phyloP scores from a whole-genome alignment of 2,888 invertebrate genomes.

The Papilio demoleus region DNA sequence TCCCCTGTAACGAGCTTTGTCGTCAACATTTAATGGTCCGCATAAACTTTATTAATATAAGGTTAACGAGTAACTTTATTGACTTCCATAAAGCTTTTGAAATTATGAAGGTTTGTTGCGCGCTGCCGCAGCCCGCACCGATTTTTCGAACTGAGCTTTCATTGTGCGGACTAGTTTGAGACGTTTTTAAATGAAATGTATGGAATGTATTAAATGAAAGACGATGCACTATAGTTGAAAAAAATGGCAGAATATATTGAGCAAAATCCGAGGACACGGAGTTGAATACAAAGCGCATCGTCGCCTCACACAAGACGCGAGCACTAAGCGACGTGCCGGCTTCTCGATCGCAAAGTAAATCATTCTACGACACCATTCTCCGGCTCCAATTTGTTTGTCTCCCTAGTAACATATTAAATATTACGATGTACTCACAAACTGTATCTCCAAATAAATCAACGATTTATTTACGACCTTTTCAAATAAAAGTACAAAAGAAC shows the following conservation, averaged over 20 bases:
- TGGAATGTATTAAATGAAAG: too few species aligned
- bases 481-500: background rate
- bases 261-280: background rate
- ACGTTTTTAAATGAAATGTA: background rate
- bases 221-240: background rate
- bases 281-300: background rate
- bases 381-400: constrained; percentile 20
- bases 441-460: background rate
- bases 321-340: background rate
- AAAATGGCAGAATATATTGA: background rate
- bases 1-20: constrained; percentile 19
- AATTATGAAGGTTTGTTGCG: constrained; percentile 2
- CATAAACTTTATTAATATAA: constrained; percentile 23
- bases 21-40: constrained; percentile 21
- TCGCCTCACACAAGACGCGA: background rate
- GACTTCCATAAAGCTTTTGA: constrained; percentile 24
- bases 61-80: constrained; percentile 30
- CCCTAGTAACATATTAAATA: constrained; percentile 15
- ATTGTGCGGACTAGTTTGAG: background rate
- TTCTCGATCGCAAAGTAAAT: constrained; percentile 11
- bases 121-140: background rate
- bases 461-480: background rate
- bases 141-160: background rate
- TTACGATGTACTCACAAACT: background rate
- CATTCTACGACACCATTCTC: constrained; percentile 19